Conservation (phyloP, 2,888 invertebrate species). For the Coleophora deauratella region DNA sequence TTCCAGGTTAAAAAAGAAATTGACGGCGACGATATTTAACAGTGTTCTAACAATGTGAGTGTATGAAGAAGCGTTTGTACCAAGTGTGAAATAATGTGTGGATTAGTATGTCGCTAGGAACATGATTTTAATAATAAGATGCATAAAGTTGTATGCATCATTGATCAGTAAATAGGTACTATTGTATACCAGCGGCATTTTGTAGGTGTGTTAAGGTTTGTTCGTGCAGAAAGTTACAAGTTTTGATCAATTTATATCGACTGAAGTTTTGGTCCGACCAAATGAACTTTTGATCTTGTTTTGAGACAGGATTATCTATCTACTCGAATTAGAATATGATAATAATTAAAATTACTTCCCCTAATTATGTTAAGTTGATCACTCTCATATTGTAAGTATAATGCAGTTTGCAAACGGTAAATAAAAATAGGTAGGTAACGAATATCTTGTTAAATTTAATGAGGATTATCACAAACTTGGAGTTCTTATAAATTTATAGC, state of each 20-base stretch:
- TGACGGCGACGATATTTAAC: constrained; percentile 29
- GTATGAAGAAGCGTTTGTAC: constrained; percentile 33
- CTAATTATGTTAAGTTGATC: constrained; percentile 51
- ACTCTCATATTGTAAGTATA: constrained; percentile 45
- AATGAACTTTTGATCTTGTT: constrained; percentile 71
- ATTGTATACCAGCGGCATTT: too few relatives aligned
- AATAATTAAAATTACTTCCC: constrained; percentile 49
- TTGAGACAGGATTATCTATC: constrained; percentile 61
- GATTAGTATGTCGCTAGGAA: too few relatives aligned
- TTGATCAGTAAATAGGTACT: too few relatives aligned
- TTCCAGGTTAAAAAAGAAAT: constrained; percentile 25
- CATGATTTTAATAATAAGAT: too few relatives aligned
- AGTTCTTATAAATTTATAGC: constrained; percentile 70
- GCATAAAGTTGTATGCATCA: too few relatives aligned
- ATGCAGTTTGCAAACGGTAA: constrained; percentile 45
- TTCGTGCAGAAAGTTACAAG: constrained; percentile 37
- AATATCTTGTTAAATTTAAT: constrained; percentile 70
- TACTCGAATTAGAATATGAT: constrained; percentile 60
- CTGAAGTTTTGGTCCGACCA: constrained; percentile 74
- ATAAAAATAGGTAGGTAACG: constrained; percentile 61
- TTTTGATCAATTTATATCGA: constrained; percentile 67
- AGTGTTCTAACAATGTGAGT: constrained; percentile 36
- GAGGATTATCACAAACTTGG: constrained; percentile 65
- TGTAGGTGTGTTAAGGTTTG: constrained; percentile 8
- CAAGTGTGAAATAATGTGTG: constrained; percentile 27